Conservation (phyloP, 2,797 vertebrate species). For the Phataginus tricuspis region DNA sequence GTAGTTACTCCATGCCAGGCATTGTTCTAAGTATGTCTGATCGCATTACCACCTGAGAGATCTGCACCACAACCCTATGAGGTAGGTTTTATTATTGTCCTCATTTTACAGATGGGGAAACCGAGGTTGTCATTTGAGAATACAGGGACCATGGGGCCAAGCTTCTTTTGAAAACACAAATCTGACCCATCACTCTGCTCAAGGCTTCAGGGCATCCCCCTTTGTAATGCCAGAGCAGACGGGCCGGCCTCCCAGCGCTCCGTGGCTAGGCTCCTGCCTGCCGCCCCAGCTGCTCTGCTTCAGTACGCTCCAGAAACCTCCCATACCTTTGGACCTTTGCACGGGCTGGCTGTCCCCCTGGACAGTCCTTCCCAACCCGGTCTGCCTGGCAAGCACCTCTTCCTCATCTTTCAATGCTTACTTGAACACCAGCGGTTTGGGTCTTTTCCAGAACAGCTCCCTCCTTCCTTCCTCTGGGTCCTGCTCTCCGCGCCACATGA, state of each 20-base stretch:
- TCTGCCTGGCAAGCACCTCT: background rate
- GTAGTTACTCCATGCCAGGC: rapidly evolving
- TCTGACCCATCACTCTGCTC: background rate
- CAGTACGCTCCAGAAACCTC: background rate
- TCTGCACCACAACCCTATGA: background rate
- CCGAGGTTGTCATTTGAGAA: background rate
- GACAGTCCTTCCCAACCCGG: background rate
- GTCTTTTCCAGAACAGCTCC: background rate
- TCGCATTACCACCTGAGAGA: background rate
- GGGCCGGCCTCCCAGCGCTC: background rate
- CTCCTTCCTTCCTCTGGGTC: background rate
- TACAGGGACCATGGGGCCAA: background rate
- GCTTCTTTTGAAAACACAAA: background rate
- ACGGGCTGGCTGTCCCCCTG: rapidly evolving
- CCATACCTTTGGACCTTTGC: background rate
- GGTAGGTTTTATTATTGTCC: background rate
- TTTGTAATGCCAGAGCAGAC: background rate
- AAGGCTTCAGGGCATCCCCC: background rate
- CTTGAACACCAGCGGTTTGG: rapidly evolving
- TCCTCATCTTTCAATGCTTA: background rate
- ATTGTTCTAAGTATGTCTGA: background rate
- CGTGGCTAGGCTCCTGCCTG: background rate
- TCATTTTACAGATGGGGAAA: background rate
- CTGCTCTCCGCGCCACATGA: rapidly evolving
- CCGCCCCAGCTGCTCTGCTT: background rate